These are phyloP conservation scores for Rhabdophis nuchalis DNA, from an alignment of 2,797 vertebrate species.

Conservation along the genomic window DNA sequence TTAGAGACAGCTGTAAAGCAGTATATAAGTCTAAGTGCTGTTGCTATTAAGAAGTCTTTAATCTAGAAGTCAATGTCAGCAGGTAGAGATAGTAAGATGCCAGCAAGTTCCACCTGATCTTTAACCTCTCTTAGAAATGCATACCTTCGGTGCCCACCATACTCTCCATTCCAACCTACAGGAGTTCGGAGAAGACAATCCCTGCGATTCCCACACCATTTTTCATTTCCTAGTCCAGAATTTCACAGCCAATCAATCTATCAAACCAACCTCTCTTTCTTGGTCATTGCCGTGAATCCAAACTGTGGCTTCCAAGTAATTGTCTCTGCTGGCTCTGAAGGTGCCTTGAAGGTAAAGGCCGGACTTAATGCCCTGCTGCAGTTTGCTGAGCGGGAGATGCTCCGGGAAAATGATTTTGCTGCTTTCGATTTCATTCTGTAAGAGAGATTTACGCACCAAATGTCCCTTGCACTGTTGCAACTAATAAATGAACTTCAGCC, in stretches of 20 bases:
- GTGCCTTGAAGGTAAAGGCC: conserved; percentile 88
- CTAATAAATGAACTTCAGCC: rapidly evolving
- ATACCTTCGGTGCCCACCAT: not conserved
- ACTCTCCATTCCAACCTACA: not conserved
- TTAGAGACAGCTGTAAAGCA: too few species aligned
- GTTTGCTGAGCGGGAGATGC: conserved; percentile 88
- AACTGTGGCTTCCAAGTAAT: conserved; percentile 94
- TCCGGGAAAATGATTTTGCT: conserved; percentile 88
- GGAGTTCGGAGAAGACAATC: not conserved
- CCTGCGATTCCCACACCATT: not conserved
- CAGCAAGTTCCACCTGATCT: not conserved
- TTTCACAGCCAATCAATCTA: not conserved
- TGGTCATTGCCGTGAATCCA: conserved; percentile 87
- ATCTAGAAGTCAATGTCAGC: not conserved
- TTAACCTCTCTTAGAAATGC: not conserved
- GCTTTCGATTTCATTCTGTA: conserved; percentile 85
- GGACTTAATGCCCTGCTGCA: conserved; percentile 92
- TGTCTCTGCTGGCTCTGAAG: conserved; percentile 90
- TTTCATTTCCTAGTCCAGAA: not conserved
- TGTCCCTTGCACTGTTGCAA: conserved; percentile 6
- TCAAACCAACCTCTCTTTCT: conserved; percentile 82
- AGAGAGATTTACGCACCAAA: not conserved
- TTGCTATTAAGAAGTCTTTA: not conserved
- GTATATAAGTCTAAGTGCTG: too few species aligned
- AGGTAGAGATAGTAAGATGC: not conserved